Percentiles rank a stretch among this genome's conserved stretches.
These are phyloP conservation scores for Peromyscus nudipes DNA, from an alignment of 2,797 vertebrate species.

Conservation along the genomic window DNA sequence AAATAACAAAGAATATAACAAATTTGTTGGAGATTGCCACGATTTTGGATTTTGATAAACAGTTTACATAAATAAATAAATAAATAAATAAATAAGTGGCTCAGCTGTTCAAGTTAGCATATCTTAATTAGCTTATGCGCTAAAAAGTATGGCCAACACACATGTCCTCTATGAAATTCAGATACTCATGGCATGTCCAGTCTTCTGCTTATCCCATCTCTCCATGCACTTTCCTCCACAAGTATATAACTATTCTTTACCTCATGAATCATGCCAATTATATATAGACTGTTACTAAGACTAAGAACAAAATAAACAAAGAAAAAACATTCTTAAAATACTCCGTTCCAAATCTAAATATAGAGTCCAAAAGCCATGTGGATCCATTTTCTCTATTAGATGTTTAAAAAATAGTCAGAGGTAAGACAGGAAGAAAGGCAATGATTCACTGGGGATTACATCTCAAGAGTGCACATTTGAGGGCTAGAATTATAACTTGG, in stretches of 20 bases:
- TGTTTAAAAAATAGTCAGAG: slow-evolving; percentile 19
- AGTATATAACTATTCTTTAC: slow-evolving; percentile 44
- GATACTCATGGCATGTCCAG: neutral
- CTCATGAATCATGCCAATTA: slow-evolving; percentile 62
- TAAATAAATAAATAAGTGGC: slow-evolving; percentile 1
- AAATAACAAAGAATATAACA: neutral
- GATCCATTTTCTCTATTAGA: neutral
- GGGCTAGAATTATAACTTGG: no score
- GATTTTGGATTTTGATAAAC: slow-evolving; percentile 48
- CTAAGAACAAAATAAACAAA: slow-evolving; percentile 64
- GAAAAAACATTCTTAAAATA: slow-evolving; percentile 69
- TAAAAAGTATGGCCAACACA: neutral
- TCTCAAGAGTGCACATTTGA: neutral
- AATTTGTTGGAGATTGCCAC: slow-evolving; percentile 23
- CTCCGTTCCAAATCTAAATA: slow-evolving; percentile 63
- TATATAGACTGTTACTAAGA: slow-evolving; percentile 70
- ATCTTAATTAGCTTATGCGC: neutral
- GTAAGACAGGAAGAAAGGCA: neutral
- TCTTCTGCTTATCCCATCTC: neutral
- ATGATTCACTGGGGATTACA: neutral
- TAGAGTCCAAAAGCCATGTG: neutral
- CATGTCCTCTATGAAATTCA: neutral
- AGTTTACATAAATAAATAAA: neutral
- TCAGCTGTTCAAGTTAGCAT: neutral
- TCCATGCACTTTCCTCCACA: neutral